Percentiles rank a stretch among this genome's conserved stretches.
phyloP scores from a whole-genome alignment of 2,797 vertebrate genomes.

The Sebastes iracundus region DNA sequence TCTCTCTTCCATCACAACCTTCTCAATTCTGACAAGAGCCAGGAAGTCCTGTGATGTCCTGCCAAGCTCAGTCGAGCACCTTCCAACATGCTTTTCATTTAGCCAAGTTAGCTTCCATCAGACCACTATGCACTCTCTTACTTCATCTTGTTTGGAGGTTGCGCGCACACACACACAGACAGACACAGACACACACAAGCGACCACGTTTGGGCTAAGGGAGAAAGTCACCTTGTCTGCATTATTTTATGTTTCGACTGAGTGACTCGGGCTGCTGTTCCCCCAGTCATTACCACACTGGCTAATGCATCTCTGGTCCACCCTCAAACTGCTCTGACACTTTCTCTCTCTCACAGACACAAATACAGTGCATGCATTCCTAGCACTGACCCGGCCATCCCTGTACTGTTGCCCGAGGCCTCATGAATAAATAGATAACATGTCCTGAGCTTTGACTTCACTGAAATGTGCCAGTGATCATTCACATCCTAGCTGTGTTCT shows the following conservation, averaged over 20 bases:
- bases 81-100: constrained; percentile 32
- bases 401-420: neutral
- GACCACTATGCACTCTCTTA: constrained; percentile 2
- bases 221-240: constrained; percentile 66
- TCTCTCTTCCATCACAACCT: constrained; percentile 14
- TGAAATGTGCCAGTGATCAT: neutral
- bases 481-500: neutral
- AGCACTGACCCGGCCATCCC: neutral
- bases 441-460: neutral
- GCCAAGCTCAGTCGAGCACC: constrained; percentile 22
- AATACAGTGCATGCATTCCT: neutral
- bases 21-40: constrained; percentile 32
- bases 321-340: neutral
- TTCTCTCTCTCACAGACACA: neutral
- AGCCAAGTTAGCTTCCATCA: constrained; percentile 22
- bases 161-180: too few species aligned
- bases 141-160: neutral
- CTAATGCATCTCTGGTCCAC: constrained; percentile 20
- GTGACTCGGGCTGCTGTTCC: constrained; percentile 28
- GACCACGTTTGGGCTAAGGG: neutral
- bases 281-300: constrained; percentile 26
- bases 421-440: constrained; percentile 2
- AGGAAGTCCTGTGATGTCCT: constrained; percentile 35
- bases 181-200: neutral
- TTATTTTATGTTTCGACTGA: constrained; percentile 43